Evolutionary conservation across 1,140 invertebrate species (phyloP).

Genomic region (Eumaeus atala): DNA sequence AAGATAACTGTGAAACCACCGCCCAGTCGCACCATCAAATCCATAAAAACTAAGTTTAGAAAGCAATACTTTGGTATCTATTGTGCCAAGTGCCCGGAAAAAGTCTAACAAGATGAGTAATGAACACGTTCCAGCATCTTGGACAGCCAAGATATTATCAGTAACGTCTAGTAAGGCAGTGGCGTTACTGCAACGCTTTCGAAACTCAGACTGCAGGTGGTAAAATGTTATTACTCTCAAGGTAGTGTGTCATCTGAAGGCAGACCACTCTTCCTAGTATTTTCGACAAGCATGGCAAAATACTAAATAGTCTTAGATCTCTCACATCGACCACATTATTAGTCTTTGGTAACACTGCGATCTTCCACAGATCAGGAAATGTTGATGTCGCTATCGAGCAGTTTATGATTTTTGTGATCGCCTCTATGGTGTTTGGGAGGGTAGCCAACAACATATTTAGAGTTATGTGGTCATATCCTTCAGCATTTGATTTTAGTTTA

Average conservation of each 20-base stretch:
- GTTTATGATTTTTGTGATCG: too few relatives aligned
- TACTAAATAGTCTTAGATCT: slow-evolving; percentile 18
- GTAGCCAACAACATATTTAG: too few relatives aligned
- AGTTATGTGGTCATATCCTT: too few relatives aligned
- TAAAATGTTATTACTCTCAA: slow-evolving; percentile 13
- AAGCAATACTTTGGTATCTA: too few relatives aligned
- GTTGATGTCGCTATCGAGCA: slow-evolving; percentile 12
- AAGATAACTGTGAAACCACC: too few relatives aligned
- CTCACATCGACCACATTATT: neutral
- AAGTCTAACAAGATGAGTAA: too few relatives aligned
- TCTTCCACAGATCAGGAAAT: slow-evolving; percentile 20
- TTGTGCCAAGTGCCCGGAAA: neutral
- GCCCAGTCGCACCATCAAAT: too few relatives aligned
- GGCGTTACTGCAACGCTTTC: neutral
- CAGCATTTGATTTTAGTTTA: too few relatives aligned
- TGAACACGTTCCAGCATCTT: too few relatives aligned
- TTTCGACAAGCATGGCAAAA: slow-evolving; percentile 20
- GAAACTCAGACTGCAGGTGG: neutral
- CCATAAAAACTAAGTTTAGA: too few relatives aligned
- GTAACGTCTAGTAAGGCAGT: neutral
- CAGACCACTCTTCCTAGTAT: slow-evolving; percentile 14
- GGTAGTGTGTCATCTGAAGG: slow-evolving; percentile 3
- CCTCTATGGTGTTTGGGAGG: too few relatives aligned
- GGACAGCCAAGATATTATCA: too few relatives aligned
- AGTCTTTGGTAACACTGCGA: slow-evolving; percentile 17